phyloP scores from a whole-genome alignment of 2,888 invertebrate genomes.

The Rhyacophila evoluta region DNA sequence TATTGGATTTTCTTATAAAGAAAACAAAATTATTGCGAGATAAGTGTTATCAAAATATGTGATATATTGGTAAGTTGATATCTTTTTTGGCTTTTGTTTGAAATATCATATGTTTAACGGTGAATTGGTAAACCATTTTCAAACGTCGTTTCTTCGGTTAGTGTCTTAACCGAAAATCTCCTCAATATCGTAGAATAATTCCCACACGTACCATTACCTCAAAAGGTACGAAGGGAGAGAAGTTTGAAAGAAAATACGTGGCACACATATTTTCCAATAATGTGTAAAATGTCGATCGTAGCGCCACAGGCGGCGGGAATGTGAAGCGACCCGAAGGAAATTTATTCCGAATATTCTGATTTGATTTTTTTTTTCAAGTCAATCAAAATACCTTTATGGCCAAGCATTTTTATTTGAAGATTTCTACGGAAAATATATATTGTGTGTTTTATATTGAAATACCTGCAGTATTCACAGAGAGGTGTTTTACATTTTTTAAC shows the following conservation, averaged over 20 bases:
- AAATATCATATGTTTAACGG: too few species aligned
- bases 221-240: not conserved
- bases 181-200: not conserved
- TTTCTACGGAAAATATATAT: not conserved
- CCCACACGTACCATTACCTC: not conserved
- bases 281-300: conserved; percentile 1
- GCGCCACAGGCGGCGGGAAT: not conserved
- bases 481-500: too few species aligned
- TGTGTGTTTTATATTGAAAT: not conserved
- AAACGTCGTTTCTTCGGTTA: too few species aligned
- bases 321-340: conserved; percentile 8
- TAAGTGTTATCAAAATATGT: too few species aligned
- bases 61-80: too few species aligned
- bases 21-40: too few species aligned
- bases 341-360: conserved; percentile 12
- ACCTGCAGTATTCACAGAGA: not conserved
- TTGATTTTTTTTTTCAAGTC: conserved; percentile 3
- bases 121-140: too few species aligned
- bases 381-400: not conserved
- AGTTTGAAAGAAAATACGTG: not conserved
- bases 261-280: conserved; percentile 16
- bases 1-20: too few species aligned
- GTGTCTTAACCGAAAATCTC: too few species aligned
- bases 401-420: not conserved
- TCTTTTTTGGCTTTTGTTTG: too few species aligned